Percentiles rank a stretch among this genome's conserved stretches.
phyloP scores from a whole-genome alignment of 1,140 invertebrate species.

The Aphis gossypii region DNA sequence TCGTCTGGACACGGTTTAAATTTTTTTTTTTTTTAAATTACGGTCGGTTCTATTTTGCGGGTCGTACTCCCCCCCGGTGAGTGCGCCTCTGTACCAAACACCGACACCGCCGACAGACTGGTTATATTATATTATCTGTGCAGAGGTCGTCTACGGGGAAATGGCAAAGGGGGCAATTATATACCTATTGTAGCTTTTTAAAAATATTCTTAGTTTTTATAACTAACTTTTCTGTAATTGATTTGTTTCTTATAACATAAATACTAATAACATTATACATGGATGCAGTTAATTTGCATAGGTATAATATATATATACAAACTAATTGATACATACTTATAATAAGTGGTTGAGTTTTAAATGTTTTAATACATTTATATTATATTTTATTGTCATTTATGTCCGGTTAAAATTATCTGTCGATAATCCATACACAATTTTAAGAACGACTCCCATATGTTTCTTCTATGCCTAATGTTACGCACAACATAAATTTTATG shows the following conservation, averaged over 20 bases:
- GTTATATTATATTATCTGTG: neutral
- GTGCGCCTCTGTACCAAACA: neutral
- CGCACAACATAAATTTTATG: neutral
- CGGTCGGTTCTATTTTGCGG: neutral
- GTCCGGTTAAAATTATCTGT: neutral
- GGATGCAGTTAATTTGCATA: neutral
- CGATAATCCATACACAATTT: too few species aligned
- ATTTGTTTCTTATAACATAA: neutral
- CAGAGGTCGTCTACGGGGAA: neutral
- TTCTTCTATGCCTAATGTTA: neutral
- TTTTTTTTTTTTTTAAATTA: conserved; percentile 10
- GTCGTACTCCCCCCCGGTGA: neutral
- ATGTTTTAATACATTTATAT: neutral
- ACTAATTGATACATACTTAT: neutral
- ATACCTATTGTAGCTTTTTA: neutral
- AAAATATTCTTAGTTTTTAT: neutral
- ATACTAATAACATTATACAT: neutral
- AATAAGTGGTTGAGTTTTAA: neutral
- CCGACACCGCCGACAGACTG: conserved; percentile 18
- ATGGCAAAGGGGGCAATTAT: neutral
- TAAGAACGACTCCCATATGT: neutral
- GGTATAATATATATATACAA: neutral
- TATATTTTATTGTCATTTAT: neutral
- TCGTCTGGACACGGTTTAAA: neutral
- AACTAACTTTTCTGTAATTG: neutral